phyloP scores from a whole-genome alignment of 2,113 vertebrate species.

The Acrocephalus kingi region DNA sequence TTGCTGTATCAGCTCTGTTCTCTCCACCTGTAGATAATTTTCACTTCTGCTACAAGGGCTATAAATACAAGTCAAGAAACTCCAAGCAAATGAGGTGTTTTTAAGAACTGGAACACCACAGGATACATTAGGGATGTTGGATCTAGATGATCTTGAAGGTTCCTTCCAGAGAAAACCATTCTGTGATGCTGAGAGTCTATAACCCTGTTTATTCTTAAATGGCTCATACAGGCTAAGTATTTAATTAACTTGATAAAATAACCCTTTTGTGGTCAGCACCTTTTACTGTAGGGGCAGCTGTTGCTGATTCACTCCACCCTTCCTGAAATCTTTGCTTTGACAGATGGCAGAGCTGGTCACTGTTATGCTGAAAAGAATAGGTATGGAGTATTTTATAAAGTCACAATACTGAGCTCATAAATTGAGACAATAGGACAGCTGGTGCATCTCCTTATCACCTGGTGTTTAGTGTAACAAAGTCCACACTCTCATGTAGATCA shows the following conservation, averaged over 20 bases:
- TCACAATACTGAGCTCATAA: constrained; percentile 30
- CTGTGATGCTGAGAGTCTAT: not conserved
- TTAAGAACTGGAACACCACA: not conserved
- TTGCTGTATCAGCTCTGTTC: not conserved
- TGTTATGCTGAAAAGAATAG: constrained; percentile 34
- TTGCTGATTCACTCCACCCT: not conserved
- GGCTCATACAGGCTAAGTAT: not conserved
- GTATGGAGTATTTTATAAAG: constrained; percentile 22
- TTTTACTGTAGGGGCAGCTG: not conserved
- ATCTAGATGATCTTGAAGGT: not conserved
- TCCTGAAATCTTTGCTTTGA: constrained; percentile 20
- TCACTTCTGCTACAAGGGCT: not conserved
- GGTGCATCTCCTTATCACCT: constrained; percentile 34
- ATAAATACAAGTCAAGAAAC: not conserved
- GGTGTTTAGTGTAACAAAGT: not conserved
- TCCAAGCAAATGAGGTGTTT: not conserved
- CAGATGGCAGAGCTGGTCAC: not conserved
- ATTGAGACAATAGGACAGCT: not conserved
- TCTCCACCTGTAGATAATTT: not conserved
- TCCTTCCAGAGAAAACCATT: not conserved
- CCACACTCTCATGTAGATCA: not conserved
- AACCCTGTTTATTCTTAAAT: not conserved
- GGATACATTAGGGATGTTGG: not conserved
- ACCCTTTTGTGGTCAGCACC: not conserved
- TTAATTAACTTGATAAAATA: not conserved